Base-by-base conservation (phyloP, 1,140 invertebrate genomes). In the Drosophila miranda region DNA sequence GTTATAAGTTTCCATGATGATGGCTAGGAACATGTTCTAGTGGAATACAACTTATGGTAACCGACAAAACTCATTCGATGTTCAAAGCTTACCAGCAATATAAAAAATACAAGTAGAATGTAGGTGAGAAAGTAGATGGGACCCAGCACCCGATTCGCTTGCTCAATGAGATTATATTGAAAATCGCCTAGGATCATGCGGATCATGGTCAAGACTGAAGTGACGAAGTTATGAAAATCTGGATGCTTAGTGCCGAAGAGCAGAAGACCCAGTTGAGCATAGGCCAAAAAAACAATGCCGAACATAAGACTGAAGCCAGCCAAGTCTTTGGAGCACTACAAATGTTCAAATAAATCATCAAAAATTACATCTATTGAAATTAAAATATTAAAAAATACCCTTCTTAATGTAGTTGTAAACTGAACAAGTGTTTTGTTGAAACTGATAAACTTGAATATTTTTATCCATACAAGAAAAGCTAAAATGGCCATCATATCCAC, bases 21-120 rank as follows among this genome's bases (percentile, higher is more conserved):
- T 96, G 58, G 96, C 96, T 89, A 97, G 89, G 90, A 96, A 96
- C 95, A 96, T 96, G 90, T 96, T 96, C 94, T 95, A 73, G 3
- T 19, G 48, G 11, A 43, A 38, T 3, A 38, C 11, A 38, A 4
- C 3, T 11, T 3, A 38, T 38, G 4, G 11, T 3, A 38, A 38
- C 2, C 6, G 2, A 6, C 1, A 4, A 38, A 38, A 13, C 11
- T 5, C 11, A 13, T 2, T 38, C 4, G 11, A 13, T 21, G 0
- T 1, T 7, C 0, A 1, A 38, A n/a, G 7, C 83, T 91, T 90
- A 95, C 94, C 92, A 97, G 91, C 30, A 97, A 90, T 21, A 96
- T 94, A 80, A 96, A 96, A 92, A 96, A 96, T 1, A 96, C 95
- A 62, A 96, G 94, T 90, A 97, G 95, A 19, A 96, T 95, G 69